A percentile compares a stretch with the other conserved stretches of the same genome.
These are phyloP conservation scores for Leptinotarsa peninsularis DNA, from an alignment of 2,888 invertebrate species.

Conservation along the genomic window DNA sequence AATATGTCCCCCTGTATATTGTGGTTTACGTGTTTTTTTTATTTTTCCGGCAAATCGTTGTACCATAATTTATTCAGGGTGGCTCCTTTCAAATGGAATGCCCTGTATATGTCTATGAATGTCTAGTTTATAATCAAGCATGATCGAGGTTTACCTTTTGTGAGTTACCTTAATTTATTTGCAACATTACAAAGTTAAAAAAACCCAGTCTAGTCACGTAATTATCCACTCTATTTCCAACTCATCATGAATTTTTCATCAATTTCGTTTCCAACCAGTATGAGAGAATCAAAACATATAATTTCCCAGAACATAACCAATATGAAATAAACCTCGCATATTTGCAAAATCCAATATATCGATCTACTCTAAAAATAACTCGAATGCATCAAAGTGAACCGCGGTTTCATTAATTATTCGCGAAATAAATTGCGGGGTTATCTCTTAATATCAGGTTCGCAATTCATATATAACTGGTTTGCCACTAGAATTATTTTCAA, in stretches of 20 bases:
- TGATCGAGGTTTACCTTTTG: too few species aligned
- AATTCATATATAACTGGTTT: slow-evolving; percentile 15
- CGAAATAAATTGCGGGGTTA: neutral
- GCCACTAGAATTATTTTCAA: neutral
- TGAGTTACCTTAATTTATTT: too few species aligned
- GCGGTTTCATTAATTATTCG: slow-evolving; percentile 14
- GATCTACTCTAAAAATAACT: slow-evolving; percentile 10
- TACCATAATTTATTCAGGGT: too few species aligned
- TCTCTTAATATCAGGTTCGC: slow-evolving; percentile 15
- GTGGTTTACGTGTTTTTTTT: too few species aligned
- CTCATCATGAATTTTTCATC: neutral
- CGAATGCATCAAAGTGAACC: neutral
- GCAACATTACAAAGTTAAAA: neutral
- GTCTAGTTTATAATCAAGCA: too few species aligned
- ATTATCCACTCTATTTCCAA: neutral
- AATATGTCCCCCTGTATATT: too few species aligned
- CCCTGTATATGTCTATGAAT: too few species aligned
- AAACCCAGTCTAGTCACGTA: neutral
- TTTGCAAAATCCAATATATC: neutral
- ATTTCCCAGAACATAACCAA: neutral
- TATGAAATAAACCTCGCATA: neutral
- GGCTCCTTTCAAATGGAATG: too few species aligned
- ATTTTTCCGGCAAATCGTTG: too few species aligned
- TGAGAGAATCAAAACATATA: neutral
- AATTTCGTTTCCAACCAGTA: too few species aligned